Base-by-base conservation (phyloP, 2,797 vertebrate species). In the Tinamus major region DNA sequence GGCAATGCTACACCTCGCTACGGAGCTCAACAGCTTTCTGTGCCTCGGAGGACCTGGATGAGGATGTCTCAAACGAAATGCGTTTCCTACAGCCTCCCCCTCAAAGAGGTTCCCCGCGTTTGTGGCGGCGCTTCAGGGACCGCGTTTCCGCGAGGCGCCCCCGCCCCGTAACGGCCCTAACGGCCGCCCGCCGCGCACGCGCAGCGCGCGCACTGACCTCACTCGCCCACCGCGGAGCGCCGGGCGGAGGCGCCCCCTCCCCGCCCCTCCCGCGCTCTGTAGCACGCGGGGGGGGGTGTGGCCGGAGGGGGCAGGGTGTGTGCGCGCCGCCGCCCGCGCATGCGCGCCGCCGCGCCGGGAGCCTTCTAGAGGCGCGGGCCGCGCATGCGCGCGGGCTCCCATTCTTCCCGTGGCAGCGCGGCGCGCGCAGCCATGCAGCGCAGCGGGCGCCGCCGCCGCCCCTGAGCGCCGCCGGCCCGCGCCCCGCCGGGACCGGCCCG, bases 341-440 rank as follows among this genome's bases (percentile, higher is more conserved):
- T n/a, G 85, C 80, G 90, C 3, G 6, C 8, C 24, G 63, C 44
- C 1, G 9, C 13, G 23, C 37, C 56, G 26, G 69, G 85, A 35
- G 58, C 16, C 13, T 80, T 64, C 85, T 63, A 26, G 90, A 83
- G 79, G 53, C n/a, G 75, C 9, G 41, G 56, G 39, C 14, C 53
- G 91, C 86, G 95, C 95, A 10, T 79, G 95, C 92, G 95, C 76
- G 23, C 39, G 56, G 56, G 21, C 18, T 79, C 84, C 94, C 72
- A 95, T 95, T 95, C 96, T 95, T 94, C 63, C 94, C 92, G 92
- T 69, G 89, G 89, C 67, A 78, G 89, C 59, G 75, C 93, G 90
- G 86, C 87, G 92, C 89, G 93, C 89, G 87, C 92, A 92, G 93
- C 88, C 84, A 92, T 94, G 94, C 79, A 84, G 64, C 81, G 86